Base-by-base conservation (phyloP, 1,140 invertebrate species). In the Heliconius hewitsoni region DNA sequence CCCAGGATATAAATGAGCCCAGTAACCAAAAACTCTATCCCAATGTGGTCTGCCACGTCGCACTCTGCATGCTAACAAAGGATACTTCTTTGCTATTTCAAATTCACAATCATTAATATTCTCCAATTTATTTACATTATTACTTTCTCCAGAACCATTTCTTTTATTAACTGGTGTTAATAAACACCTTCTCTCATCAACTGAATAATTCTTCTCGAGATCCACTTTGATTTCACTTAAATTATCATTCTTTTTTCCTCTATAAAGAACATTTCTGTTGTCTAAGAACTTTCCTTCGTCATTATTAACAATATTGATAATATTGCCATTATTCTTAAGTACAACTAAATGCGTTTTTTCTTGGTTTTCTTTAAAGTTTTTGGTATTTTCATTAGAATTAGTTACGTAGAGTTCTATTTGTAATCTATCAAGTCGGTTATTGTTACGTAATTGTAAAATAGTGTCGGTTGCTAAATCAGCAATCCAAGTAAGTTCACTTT, bases 1-100 rank as follows among this genome's bases (percentile, higher is more conserved):
- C 93, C 84, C 84, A 11, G 92, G 92, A 81, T 94, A 94, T 50
- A 94, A 87, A 87, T 94, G 93, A 8, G 90, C 90, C 93, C 93
- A 94, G 83, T 92, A 94, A 55, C 90, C 90, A 85, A 94, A 93
- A 42, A 93, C 89, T 52, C 85, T 78, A 66, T 94, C 89, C 93
- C 92, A 94, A 82, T 93, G 88, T 9, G 93, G 93, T 71, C 93
- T 85, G 1, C 93, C 93, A 73, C 86, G 84, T 73, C 82, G 86
- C 19, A 93, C 81, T 81, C 93, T 85, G 73, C 93, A 94, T 1
- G 88, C 93, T 27, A 94, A 81, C 52, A 93, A 50, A 8, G 93
- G 93, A 81, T 89, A 93, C 70, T 90, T 85, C 76, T 89, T 93
- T 9, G 85, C 85, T 80, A 94, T 74, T 80, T 86, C 83, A 84